Evolutionary conservation across 92 coral and sea anemone species (phyloP), one percentile per base, ranked within the genome.

Genomic region (Zoanthus gigantus): DNA sequence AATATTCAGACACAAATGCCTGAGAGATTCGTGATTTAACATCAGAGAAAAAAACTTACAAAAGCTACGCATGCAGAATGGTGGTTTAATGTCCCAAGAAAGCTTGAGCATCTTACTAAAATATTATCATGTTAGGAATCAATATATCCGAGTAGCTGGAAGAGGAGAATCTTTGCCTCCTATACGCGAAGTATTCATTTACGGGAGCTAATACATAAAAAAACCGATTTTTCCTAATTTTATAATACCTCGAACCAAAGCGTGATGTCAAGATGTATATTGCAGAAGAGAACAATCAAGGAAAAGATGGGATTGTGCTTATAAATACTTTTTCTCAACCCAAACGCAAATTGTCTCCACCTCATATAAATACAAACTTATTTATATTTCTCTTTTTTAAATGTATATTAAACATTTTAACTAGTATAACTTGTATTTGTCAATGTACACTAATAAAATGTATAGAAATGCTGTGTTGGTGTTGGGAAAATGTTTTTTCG

Each of bases 41-140:
- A 23, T 23, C 23, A 23, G 23, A 23, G 23, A 23, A 23, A 23
- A 23, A 23, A 23, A 23, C 23, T 23, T 23, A 23, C 23, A 23
- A 23, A 23, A 23, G 23, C 23, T 23, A 54, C 9, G 14, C 14
- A 54, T 31, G 9, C 73, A 68, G 32, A 68, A 68, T 68, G 73
- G 37, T 0, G 6, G 73, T 18, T 23, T 18, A 68, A 68, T 68
- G 73, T 32, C 12, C 28, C 73, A 68, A 68, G 37, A 68, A 68
- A 68, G 73, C 73, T 10, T 68, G 73, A 68, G 28, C 9, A 68
- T 68, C 73, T 68, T 68, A 68, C 73, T 3, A 68, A 68, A 68
- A 68, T 68, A 68, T 68, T 68, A 68, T 68, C 28, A 68, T 68
- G 73, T 68, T 68, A 68, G 73, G 73, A 68, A 68, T 68, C 28